A percentile compares a stretch with the other conserved stretches of the same genome.
Conservation (phyloP, 2,797 vertebrate species). For the Gambelia wislizenii region DNA sequence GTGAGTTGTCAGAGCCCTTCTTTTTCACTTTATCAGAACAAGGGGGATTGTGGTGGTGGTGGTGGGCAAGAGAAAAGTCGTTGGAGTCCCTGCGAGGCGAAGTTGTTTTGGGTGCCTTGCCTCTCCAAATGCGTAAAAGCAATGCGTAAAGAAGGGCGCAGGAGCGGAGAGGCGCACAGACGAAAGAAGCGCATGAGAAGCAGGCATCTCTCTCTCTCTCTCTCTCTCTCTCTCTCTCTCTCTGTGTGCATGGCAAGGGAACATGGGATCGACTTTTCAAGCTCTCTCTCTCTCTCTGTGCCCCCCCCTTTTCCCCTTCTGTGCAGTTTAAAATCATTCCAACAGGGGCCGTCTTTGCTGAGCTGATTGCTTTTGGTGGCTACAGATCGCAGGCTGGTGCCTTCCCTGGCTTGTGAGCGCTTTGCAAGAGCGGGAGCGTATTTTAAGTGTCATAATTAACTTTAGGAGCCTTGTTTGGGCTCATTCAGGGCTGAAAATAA, state of each 20-base stretch:
- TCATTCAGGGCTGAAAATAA: slow-evolving; percentile 73
- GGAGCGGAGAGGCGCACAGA: not conserved
- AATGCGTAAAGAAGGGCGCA: not conserved
- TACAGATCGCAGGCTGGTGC: slow-evolving; percentile 62
- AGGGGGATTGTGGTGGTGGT: not conserved
- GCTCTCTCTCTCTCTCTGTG: slow-evolving; percentile 20
- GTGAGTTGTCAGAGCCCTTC: slow-evolving; percentile 84
- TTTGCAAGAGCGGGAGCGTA: slow-evolving; percentile 63
- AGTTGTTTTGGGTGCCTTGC: slow-evolving; percentile 15
- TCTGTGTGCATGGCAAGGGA: not conserved
- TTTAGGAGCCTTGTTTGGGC: slow-evolving; percentile 76
- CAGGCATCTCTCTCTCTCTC: slow-evolving; percentile 25
- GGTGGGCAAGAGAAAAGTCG: too few relatives aligned
- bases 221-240: not conserved
- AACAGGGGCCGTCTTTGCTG: slow-evolving; percentile 84
- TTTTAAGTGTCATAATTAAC: slow-evolving; percentile 79
- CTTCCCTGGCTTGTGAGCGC: slow-evolving; percentile 54
- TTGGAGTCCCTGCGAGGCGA: slow-evolving; percentile 21
- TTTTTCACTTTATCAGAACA: slow-evolving; percentile 80
- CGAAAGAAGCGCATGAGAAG: not conserved
- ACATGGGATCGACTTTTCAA: slow-evolving; percentile 45
- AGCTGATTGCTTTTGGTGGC: slow-evolving; percentile 73
- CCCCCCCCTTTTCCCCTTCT: not conserved
- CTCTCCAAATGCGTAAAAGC: slow-evolving; percentile 6
- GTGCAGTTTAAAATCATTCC: slow-evolving; percentile 81